Evolutionary conservation across 2,888 invertebrate species (phyloP).

Genomic region (Mesoligia furuncula): DNA sequence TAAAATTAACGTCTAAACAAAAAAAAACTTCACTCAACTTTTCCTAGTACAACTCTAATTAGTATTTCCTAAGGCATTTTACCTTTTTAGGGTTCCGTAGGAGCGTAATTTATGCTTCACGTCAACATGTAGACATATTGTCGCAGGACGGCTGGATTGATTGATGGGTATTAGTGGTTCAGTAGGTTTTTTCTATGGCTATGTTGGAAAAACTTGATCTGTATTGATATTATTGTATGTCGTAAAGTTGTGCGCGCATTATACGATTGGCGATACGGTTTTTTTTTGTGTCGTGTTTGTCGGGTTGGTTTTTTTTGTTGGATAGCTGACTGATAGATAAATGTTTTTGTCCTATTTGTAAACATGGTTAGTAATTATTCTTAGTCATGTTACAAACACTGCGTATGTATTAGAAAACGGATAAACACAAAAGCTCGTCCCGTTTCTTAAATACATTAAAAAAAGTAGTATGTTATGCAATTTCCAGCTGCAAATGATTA

Average conservation of each 20-base stretch:
- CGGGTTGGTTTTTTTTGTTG: not conserved
- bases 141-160: constrained; percentile 66
- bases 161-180: constrained; percentile 65
- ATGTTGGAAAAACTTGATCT: constrained; percentile 58
- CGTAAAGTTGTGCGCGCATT: constrained; percentile 32
- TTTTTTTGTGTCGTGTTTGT: constrained; percentile 13
- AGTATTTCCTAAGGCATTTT: constrained; percentile 64
- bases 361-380: not conserved
- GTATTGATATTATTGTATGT: constrained; percentile 59
- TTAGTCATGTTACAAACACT: not conserved
- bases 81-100: constrained; percentile 62
- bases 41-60: constrained; percentile 59
- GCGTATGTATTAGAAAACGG: not conserved
- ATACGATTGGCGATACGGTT: constrained; percentile 21
- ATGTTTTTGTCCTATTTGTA: not conserved
- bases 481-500: not conserved
- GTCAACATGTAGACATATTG: constrained; percentile 71
- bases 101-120: constrained; percentile 62
- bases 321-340: not conserved
- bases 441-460: not conserved
- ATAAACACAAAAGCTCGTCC: not conserved
- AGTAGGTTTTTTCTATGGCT: constrained; percentile 58
- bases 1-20: constrained; percentile 49
- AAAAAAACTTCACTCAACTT: constrained; percentile 43
- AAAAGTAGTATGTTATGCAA: not conserved